Base-by-base conservation (phyloP, 2,113 vertebrate genomes). In the Burhinus bistriatus region DNA sequence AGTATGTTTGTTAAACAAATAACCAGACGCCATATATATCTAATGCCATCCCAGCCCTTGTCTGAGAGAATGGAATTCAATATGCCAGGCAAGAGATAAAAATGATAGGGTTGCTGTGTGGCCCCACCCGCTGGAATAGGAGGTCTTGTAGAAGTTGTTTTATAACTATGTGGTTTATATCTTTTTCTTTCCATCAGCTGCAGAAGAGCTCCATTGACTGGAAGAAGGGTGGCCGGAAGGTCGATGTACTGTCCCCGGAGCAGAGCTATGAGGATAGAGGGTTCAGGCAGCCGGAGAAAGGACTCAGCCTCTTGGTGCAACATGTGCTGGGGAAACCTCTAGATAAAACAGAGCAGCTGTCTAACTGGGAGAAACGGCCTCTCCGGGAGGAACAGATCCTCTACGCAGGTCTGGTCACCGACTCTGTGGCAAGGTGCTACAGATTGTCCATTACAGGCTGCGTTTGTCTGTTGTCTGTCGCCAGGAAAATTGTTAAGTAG, bases 321-420 rank as follows among this genome's bases (percentile, higher is more conserved):
- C 98, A 99, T 34, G 97, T 99, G 54, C 96, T 99, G 87, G 98
- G 99, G 55, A 98, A 97, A 52, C 98, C 99, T 10, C 98, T 99
- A 62, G 98, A 99, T 97, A 99, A 99, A 95, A 96, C 87, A 0
- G 98, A 99, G 94, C 99, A 99, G 98, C 97, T 99, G 71, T 99
- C 99, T 34, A 98, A 98, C 98, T 99, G 99, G 99, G 98, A 99
- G 94, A 98, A 97, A 59, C 97, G 99, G 55, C 99, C 99, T 0
- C 98, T 99, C 4, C 97, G 98, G 7, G 97, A 98, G 91, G 97
- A 97, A 51, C 99, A 99, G 98, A 97, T 99, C 87, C 94, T 98
- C 93, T 99, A 99, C 27, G 99, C 99, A 98, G 99, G 99, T 99
- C 77, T 83, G 96, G 30, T 52, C 52, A 16, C 54, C 12, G 54